These are phyloP conservation scores for Cydia strobilella DNA, from an alignment of 1,140 invertebrate genomes.

Conservation along the genomic window DNA sequence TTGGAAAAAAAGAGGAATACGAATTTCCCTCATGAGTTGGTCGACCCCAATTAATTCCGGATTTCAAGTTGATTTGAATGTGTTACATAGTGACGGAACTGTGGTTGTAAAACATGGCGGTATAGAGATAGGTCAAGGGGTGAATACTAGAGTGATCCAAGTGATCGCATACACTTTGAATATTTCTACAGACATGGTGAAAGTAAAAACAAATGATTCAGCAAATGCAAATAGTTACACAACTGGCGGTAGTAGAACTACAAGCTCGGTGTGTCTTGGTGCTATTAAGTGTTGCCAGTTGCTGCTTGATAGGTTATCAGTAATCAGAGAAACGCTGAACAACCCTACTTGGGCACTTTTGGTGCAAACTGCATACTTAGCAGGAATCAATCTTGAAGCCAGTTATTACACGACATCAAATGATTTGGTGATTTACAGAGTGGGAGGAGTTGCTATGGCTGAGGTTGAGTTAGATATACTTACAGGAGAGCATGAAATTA, in stretches of 20 bases:
- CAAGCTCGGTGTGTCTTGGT: constrained; percentile 75
- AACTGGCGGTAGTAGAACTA: constrained; percentile 82
- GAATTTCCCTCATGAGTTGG: constrained; percentile 84
- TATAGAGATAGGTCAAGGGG: constrained; percentile 91
- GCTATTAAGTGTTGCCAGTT: constrained; percentile 83
- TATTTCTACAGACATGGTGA: constrained; percentile 85
- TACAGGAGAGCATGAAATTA: constrained; percentile 86
- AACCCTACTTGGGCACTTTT: constrained; percentile 83
- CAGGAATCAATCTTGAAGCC: constrained; percentile 83
- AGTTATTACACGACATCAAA: constrained; percentile 76
- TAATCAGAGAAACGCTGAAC: constrained; percentile 80
- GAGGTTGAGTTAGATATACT: constrained; percentile 91
- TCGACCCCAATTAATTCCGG: constrained; percentile 72
- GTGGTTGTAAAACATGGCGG: constrained; percentile 88
- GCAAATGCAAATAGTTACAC: constrained; percentile 77
- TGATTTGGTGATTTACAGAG: constrained; percentile 79
- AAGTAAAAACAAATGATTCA: constrained; percentile 82
- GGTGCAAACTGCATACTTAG: constrained; percentile 77
- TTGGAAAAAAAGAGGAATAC: constrained; percentile 87
- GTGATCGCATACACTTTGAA: constrained; percentile 86
- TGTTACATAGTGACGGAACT: constrained; percentile 88
- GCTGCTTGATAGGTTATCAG: constrained; percentile 81
- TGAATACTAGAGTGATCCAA: constrained; percentile 83
- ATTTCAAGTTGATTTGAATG: constrained; percentile 83
- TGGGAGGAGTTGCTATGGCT: constrained; percentile 82